Evolutionary conservation across 2,888 invertebrate genomes (phyloP), one percentile per base, ranked within the genome.

Genomic region (Melitaea athalia): DNA sequence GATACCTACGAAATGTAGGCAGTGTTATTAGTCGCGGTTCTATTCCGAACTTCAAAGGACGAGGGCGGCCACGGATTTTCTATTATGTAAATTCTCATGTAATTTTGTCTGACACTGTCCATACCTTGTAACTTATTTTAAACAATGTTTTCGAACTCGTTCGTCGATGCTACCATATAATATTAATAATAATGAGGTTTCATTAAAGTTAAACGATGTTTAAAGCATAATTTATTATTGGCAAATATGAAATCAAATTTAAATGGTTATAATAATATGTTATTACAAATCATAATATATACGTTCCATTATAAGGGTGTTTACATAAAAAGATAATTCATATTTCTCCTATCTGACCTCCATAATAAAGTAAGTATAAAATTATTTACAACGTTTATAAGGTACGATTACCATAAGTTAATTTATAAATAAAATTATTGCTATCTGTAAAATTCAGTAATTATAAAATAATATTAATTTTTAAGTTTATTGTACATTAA

Each of bases 1-100:
- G 89, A 89, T 91, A n/a, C n/a, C n/a, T n/a, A 57, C 15, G 57
- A 88, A 88, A 31, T 33, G 53, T 81, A 85, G 85, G 80, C 81
- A 83, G 86, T 86, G 89, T 89, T 90, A 61, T 33, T 61, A 45
- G 60, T 47, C 53, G 43, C 33, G 38, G 45, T 53, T 60, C 53
- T 73, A 82, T 81, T 78, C 85, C 81, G 82, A 85, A 85, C 88
- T 89, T 89, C 89, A 91, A 91, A 91, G 90, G 89, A 88, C 87
- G 80, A 47, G 85, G 85, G 84, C 81, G 81, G 87, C 89, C 89
- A 91, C 89, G 88, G 90, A 87, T 89, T 91, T 88, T 89, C 90
- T 90, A 91, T 92, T 91, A 92, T 92, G 92, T 88, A 91, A 92
- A 92, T 92, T 91, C 86, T 82, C 84, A 81, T 82, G 88, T 91